Evolutionary conservation across 2,888 invertebrate species (phyloP).

Genomic region (Tridacna gigas): DNA sequence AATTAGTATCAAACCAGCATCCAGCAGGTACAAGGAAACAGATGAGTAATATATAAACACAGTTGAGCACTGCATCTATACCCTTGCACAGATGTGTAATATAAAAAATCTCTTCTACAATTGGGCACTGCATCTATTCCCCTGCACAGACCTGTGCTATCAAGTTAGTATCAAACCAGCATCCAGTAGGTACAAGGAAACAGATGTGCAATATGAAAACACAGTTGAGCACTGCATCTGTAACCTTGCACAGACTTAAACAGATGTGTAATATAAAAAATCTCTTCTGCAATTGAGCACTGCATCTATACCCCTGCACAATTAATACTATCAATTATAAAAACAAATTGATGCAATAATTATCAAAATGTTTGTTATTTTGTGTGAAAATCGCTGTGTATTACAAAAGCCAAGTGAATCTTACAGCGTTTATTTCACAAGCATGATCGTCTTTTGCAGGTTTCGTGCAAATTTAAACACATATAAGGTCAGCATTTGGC

Average conservation of each 20-base stretch:
- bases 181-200: constrained; percentile 6
- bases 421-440: too few relatives aligned
- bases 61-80: neutral
- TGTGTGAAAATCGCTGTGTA: too few relatives aligned
- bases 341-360: too few relatives aligned
- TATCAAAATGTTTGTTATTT: too few relatives aligned
- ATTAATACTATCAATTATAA: too few relatives aligned
- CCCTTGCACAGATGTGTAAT: neutral
- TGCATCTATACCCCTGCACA: neutral
- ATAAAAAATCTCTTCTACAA: neutral
- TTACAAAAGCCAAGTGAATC: too few relatives aligned
- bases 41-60: neutral
- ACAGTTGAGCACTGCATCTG: neutral
- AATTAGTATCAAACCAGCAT: neutral
- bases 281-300: neutral
- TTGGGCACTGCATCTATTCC: neutral
- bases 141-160: constrained; percentile 12
- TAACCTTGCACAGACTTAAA: constrained; percentile 12
- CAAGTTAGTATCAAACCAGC: neutral
- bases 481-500: too few relatives aligned
- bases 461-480: too few relatives aligned
- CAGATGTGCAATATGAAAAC: neutral
- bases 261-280: neutral
- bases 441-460: too few relatives aligned
- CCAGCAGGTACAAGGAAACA: constrained; percentile 8